These are phyloP conservation scores for Acleris holmiana DNA, from an alignment of 2,888 invertebrate species.

Conservation along the genomic window DNA sequence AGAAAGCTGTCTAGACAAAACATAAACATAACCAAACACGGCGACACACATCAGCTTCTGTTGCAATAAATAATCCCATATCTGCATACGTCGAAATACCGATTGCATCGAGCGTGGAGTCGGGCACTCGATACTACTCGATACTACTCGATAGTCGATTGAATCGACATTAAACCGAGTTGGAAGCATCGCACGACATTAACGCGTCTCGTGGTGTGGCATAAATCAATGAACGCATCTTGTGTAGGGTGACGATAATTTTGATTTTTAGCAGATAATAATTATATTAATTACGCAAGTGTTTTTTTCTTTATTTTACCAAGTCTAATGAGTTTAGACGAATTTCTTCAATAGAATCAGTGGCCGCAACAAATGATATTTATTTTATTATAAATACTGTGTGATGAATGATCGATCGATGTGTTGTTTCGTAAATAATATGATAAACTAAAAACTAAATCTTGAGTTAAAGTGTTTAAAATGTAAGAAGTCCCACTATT, in stretches of 20 bases:
- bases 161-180: slow-evolving; percentile 42
- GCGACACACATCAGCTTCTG: no score
- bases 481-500: no score
- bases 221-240: slow-evolving; percentile 56
- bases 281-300: no score
- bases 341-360: no score
- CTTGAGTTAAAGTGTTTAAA: no score
- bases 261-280: slow-evolving; percentile 9
- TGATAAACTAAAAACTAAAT: no score
- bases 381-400: no score
- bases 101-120: slow-evolving; percentile 2
- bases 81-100: not conserved
- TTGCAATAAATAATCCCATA: not conserved
- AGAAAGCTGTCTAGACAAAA: slow-evolving; percentile 1
- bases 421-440: no score
- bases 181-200: slow-evolving; percentile 52
- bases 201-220: slow-evolving; percentile 56
- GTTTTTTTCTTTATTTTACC: not conserved
- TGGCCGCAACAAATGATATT: no score
- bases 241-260: slow-evolving; percentile 45
- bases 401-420: no score
- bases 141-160: slow-evolving; percentile 35
- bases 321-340: no score
- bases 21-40: no score
- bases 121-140: slow-evolving; percentile 7